Percentiles rank a stretch among this genome's conserved stretches.
These are phyloP conservation scores for Cancer borealis DNA, from an alignment of 2,888 invertebrate species.

Conservation along the genomic window DNA sequence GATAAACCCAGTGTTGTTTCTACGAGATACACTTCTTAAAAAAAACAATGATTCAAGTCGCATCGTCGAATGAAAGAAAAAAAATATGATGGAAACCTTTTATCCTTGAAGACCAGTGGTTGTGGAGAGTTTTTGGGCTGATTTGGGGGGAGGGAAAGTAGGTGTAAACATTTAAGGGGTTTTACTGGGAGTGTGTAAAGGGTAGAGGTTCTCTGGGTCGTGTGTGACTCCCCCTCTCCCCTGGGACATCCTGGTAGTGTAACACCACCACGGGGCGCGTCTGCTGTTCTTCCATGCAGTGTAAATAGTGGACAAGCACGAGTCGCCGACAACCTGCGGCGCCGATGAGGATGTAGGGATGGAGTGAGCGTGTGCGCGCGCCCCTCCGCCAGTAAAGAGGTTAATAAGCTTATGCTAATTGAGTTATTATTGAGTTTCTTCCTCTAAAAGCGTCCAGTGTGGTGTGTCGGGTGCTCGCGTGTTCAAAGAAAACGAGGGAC, in stretches of 20 bases:
- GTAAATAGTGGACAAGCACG: slow-evolving; percentile 57
- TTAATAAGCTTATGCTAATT: background rate
- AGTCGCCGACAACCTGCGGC: background rate
- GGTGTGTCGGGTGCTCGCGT: slow-evolving; percentile 15
- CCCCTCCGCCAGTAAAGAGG: background rate
- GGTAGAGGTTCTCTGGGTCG: background rate
- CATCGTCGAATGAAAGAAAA: slow-evolving; percentile 61
- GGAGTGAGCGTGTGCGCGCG: background rate
- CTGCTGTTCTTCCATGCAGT: slow-evolving; percentile 71
- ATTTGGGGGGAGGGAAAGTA: background rate
- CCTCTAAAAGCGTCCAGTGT: slow-evolving; percentile 35
- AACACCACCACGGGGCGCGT: slow-evolving; percentile 15
- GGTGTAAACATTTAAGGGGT: background rate
- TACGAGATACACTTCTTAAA: background rate
- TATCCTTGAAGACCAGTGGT: slow-evolving; percentile 67
- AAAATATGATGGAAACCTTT: slow-evolving; percentile 44
- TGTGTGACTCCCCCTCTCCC: slow-evolving; percentile 37
- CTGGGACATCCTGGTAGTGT: background rate
- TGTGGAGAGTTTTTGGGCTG: slow-evolving; percentile 39
- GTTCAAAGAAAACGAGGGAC: background rate
- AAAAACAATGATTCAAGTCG: slow-evolving; percentile 33
- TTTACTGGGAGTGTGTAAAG: slow-evolving; percentile 6
- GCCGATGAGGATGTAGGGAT: background rate
- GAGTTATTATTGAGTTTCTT: background rate
- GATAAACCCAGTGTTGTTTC: slow-evolving; percentile 61